phyloP scores from a whole-genome alignment of 2,797 vertebrate genomes.

The Falco rusticolus region DNA sequence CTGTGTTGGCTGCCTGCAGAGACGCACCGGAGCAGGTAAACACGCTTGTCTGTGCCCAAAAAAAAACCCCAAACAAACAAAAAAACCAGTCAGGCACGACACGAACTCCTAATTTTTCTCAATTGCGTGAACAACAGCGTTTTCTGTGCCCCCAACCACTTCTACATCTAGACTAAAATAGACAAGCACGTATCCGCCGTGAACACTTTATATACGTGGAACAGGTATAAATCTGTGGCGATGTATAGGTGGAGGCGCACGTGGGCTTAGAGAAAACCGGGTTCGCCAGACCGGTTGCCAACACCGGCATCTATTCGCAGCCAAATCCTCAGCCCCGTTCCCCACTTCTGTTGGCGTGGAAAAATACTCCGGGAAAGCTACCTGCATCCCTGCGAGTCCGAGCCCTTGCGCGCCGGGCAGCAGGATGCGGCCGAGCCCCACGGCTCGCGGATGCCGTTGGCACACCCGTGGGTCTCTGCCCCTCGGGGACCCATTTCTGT shows the following conservation, averaged over 20 bases:
- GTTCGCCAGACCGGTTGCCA: neutral
- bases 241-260: rapidly evolving
- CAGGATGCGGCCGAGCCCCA: rapidly evolving
- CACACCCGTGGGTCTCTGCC: neutral
- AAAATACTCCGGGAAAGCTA: neutral
- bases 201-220: rapidly evolving
- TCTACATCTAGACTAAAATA: neutral
- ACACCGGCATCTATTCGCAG: neutral
- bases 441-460: rapidly evolving
- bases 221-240: neutral
- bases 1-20: neutral
- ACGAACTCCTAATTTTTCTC: neutral
- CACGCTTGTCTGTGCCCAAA: neutral
- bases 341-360: rapidly evolving
- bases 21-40: neutral
- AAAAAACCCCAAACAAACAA: neutral
- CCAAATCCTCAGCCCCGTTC: neutral
- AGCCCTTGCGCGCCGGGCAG: neutral
- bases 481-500: neutral
- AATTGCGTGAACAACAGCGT: neutral
- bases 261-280: neutral
- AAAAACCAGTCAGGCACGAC: neutral
- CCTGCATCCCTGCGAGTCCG: neutral
- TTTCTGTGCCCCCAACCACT: neutral
- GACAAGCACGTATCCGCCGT: rapidly evolving